Evolutionary conservation across 2,113 vertebrate species (phyloP).

Genomic region (Columba janthina): DNA sequence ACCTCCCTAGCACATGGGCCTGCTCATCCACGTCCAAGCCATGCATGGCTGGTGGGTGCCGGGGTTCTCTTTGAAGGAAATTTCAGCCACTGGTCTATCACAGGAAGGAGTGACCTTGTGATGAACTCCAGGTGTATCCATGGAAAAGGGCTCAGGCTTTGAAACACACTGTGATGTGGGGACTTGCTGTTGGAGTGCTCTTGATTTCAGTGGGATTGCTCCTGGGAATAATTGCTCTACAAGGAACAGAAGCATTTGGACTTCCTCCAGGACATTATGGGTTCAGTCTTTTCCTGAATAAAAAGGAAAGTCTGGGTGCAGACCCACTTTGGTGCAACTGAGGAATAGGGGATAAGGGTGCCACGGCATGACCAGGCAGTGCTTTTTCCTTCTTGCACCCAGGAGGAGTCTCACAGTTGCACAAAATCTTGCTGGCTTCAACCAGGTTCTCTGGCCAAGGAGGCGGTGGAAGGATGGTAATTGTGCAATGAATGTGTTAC

Average conservation of each 20-base stretch:
- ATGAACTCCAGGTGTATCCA: neutral
- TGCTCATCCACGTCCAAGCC: fast-evolving
- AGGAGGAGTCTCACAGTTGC: neutral
- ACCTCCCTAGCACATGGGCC: fast-evolving
- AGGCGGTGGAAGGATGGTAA: neutral
- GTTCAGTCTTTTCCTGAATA: neutral
- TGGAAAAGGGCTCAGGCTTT: neutral
- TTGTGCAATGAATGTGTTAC: fast-evolving
- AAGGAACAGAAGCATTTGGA: neutral
- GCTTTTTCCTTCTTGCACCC: neutral
- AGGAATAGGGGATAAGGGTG: neutral
- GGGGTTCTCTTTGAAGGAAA: neutral
- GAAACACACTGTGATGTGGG: fast-evolving
- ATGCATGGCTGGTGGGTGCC: fast-evolving
- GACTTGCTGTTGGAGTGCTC: neutral
- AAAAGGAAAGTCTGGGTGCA: neutral
- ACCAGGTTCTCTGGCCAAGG: fast-evolving
- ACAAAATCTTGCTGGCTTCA: neutral
- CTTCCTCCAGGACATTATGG: neutral
- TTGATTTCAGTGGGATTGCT: neutral
- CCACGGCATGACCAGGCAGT: neutral
- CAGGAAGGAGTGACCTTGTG: neutral
- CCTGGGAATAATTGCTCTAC: neutral
- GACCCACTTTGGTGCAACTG: neutral
- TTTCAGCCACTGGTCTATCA: neutral